Evolutionary conservation across 2,888 invertebrate genomes (phyloP), one percentile per base, ranked within the genome.

Genomic region (Priocnemis perturbator): DNA sequence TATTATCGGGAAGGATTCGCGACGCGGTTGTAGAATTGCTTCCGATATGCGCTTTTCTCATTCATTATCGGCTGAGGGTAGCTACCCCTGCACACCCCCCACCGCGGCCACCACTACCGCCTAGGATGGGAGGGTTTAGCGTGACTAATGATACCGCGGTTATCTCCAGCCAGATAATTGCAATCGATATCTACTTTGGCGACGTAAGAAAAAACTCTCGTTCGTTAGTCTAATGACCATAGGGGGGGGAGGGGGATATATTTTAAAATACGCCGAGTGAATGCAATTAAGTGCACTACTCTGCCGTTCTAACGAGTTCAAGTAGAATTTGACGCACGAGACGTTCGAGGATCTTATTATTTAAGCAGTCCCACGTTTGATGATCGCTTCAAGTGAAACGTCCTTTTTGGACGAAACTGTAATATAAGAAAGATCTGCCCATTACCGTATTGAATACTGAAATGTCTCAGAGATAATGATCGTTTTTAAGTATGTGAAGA

Each of bases 171-270:
- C 37, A 58, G 58, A 44, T 58, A 20, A 30, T 44, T 44, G 37
- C 58, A 44, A 58, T 58, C 58, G 45, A 58, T 58, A 58, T 58
- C 58, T 45, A 44, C 58, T 45, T 44, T 20, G 58, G 45, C 58
- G 44, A 20, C 20, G 20, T 44, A 58, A 45, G 58, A 58, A 58
- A 58, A 58, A 58, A 44, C 45, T 58, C 58, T 50, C 50, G 9
- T 50, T 50, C n/a, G 50, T 50, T 50, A 19, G 50, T 50, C 50
- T 50, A 50, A 50, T 50, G 50, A 50, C 19, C 17, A 19, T 19
- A 17, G 50, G 17, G 47, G 47, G 11, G 47, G 17, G 26, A 7
- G 37, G 37, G 7, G 11, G 50, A 17, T 50, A 50, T 19, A 50
- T 50, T 50, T 50, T 50, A 50, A 50, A 50, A 37, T 37, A 37